phyloP scores from a whole-genome alignment of 2,113 vertebrate species.

The Erythrocebus patas region DNA sequence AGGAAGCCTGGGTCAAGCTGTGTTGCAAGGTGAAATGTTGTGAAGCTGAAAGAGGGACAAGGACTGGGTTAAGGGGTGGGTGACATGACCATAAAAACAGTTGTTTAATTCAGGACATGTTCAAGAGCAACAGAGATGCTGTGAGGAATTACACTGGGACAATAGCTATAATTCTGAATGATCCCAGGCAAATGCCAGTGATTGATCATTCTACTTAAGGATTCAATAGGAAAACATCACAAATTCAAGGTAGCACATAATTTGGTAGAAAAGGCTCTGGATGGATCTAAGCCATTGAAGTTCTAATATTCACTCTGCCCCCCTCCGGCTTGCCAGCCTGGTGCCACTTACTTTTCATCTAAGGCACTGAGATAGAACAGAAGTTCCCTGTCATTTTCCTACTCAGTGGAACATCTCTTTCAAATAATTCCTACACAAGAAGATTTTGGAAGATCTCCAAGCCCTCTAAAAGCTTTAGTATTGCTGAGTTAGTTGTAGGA shows the following conservation, averaged over 20 bases:
- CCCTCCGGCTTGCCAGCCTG: not conserved
- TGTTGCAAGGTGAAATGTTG: not conserved
- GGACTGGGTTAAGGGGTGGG: not conserved
- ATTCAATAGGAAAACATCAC: not conserved
- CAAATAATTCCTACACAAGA: slow-evolving; percentile 1
- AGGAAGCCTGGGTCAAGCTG: not conserved
- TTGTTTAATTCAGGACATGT: not conserved
- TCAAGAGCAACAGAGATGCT: not conserved
- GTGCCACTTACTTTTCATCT: not conserved
- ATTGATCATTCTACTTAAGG: not conserved
- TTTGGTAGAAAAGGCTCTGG: not conserved
- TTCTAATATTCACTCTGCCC: not conserved
- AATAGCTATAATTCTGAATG: not conserved
- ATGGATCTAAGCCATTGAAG: not conserved
- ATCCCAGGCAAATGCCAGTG: not conserved
- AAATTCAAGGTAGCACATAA: not conserved
- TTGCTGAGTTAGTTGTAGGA: slow-evolving; percentile 4
- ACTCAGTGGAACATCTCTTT: not conserved
- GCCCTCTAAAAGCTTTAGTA: not conserved
- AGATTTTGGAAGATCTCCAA: slow-evolving; percentile 47
- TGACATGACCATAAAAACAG: not conserved
- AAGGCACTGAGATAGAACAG: slow-evolving; percentile 26
- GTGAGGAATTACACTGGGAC: not conserved
- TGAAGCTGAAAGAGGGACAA: not conserved
- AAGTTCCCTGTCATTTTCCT: not conserved